phyloP scores from a whole-genome alignment of 2,888 invertebrate species.

The Drosophila anceps region DNA sequence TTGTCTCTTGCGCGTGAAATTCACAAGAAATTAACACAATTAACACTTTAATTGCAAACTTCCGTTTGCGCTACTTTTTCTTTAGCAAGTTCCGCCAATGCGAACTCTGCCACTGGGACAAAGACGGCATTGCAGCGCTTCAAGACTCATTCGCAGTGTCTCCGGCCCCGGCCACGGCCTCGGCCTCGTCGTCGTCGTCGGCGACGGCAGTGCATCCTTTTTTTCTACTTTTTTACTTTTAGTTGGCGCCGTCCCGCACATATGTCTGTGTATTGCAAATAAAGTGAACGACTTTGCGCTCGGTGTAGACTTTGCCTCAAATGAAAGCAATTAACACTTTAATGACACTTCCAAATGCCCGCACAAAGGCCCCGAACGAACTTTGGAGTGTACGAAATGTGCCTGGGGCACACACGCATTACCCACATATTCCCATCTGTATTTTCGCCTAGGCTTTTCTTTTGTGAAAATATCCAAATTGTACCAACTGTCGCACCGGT shows the following conservation, averaged over 20 bases:
- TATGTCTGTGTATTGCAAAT: slow-evolving; percentile 36
- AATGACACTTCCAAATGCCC: slow-evolving; percentile 72
- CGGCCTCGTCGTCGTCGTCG: neutral
- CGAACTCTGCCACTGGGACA: slow-evolving; percentile 40
- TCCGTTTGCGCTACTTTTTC: slow-evolving; percentile 73
- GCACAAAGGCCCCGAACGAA: slow-evolving; percentile 31
- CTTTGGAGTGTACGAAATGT: slow-evolving; percentile 3
- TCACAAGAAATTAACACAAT: slow-evolving; percentile 79
- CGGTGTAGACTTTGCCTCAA: slow-evolving; percentile 46
- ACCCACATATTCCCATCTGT: slow-evolving; percentile 23
- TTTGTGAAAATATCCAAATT: slow-evolving; percentile 11
- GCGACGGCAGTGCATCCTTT: slow-evolving; percentile 36
- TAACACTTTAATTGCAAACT: slow-evolving; percentile 80
- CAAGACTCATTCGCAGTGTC: slow-evolving; percentile 47
- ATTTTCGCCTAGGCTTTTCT: slow-evolving; percentile 30
- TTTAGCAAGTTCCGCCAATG: slow-evolving; percentile 60
- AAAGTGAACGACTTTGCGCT: slow-evolving; percentile 34
- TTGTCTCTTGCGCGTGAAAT: slow-evolving; percentile 55
- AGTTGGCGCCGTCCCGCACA: slow-evolving; percentile 15
- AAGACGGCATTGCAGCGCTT: slow-evolving; percentile 28
- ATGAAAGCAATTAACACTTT: slow-evolving; percentile 79
- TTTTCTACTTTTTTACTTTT: slow-evolving; percentile 13
- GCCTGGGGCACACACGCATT: slow-evolving; percentile 27
- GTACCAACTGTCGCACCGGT: slow-evolving; percentile 11
- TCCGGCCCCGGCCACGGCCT: slow-evolving; percentile 15